Evolutionary conservation across 92 coral and sea anemone genomes (phyloP), one percentile per base, ranked within the genome.

Genomic region (Umimayanthus kanabou): DNA sequence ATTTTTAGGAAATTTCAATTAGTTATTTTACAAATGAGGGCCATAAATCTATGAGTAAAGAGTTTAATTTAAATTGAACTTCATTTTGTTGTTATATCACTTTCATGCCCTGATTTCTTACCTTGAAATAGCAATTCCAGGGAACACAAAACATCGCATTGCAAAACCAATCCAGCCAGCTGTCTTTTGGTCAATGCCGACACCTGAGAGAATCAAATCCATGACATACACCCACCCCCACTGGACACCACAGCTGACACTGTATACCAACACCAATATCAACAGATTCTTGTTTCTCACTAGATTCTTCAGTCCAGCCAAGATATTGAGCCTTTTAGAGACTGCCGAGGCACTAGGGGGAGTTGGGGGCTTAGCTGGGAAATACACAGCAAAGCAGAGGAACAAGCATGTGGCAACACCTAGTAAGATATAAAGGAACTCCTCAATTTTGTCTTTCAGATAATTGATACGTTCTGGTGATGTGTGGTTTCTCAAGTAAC

Each of bases 151-250:
- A 74, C 92, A 79, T 2, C 85, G 73, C 55, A 65, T 65, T 28
- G 72, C 86, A 58, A 89, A 89, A 6, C 92, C 92, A 37, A 89
- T 80, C 92, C 89, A 85, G 33, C 85, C 89, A 33, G 92, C 92
- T 30, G 79, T 79, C n/a, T 85, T 65, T 37, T 78, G 85, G 30
- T 85, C 89, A 37, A 89, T 88, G 6, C 85, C 85, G 13, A 80
- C 85, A 37, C 61, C 81, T 5, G 92, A 89, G 71, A 89, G 77
- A 89, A 84, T 85, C 61, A 79, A 77, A 70, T 89, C 88, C 85
- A 89, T 33, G 20, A 89, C 89, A 67, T 82, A 85, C 45, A 65
- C 69, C 92, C 92, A 89, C 1, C 92, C 92, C 71, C 92, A 87
- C 72, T 85, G 87, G 61, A 89, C 80, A 10, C 92, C 92, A 9